Base-by-base conservation (phyloP, 2,797 vertebrate species). In the Xenopus petersii region DNA sequence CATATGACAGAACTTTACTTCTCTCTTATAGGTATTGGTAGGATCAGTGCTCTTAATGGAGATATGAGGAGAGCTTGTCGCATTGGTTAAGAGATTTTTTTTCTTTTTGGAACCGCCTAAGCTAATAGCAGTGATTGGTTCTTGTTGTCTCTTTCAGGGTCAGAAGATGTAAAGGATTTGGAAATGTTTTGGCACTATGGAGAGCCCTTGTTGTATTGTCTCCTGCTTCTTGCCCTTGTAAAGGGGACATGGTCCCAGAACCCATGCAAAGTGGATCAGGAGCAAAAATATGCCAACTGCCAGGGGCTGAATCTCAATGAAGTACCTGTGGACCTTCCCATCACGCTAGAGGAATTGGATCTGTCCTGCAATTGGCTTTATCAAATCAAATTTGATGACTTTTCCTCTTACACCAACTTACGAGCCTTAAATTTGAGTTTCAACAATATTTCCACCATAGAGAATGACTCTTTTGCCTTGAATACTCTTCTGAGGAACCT, bases 371-470 rank as follows among this genome's bases (percentile, higher is more conserved):
- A 96, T 80, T 82, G 72, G 62, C 86, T 95, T 2, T 73, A 48
- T 24, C 74, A 82, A 12, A 77, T 96, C 71, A 5, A 5, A 0
- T 67, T 71, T 0, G 12, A 66, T 0, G 90, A 92, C 70, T 92
- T 95, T 9, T 55, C 67, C 4, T 60, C 33, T n/a, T 76, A 94
- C 56, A 79, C 82, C 16, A 77, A 15, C 26, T 90, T 95, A 2
- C 85, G 78, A 2, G 54, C 17, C 5, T 83, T 95, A n/a, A 64
- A 76, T 8, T 80, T 96, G 77, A 62, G 67, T n/a, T 95, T 30
- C 83, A 95, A 96, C 73, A 91, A 92, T 79, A 93, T 96, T 61
- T 91, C 90, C 7, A 60, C 73, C 60, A 88, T 95, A 12, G 87
- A 89, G 0, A 70, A 83, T 0, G 78, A 83, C 0, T 88, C 93